These are phyloP conservation scores for Palythoa heliodiscus DNA, from an alignment of 92 coral and sea anemone species.

Conservation along the genomic window DNA sequence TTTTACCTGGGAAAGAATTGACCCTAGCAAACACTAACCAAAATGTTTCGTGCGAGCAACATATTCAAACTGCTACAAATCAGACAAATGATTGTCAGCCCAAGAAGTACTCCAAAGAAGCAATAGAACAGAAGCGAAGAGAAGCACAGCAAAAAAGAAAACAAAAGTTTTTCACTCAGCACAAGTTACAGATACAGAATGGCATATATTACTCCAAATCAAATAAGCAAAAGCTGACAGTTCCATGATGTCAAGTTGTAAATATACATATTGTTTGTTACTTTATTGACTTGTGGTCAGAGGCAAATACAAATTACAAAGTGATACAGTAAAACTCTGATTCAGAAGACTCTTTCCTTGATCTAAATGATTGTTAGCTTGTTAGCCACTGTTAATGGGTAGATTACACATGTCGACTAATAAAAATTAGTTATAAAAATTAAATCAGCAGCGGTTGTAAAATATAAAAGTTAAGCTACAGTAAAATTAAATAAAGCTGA, in stretches of 20 bases:
- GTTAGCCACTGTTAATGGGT: too few relatives aligned
- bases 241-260: not conserved
- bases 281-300: not conserved
- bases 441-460: too few relatives aligned
- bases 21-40: not conserved
- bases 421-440: too few relatives aligned
- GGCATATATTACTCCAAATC: not conserved
- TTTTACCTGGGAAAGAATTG: not conserved
- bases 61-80: conserved; percentile 7
- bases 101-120: conserved; percentile 67
- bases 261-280: not conserved
- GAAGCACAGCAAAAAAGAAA: conserved; percentile 75
- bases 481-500: too few relatives aligned
- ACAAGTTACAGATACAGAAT: conserved; percentile 12
- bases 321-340: not conserved
- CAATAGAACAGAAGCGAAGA: conserved; percentile 70
- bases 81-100: not conserved
- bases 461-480: too few relatives aligned
- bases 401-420: too few relatives aligned
- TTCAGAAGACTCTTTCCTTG: not conserved
- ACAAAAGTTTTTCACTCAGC: conserved; percentile 50
- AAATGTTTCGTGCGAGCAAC: not conserved
- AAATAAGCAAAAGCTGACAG: not conserved
- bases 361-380: too few relatives aligned
- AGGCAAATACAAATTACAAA: not conserved